Evolutionary conservation across 2,113 vertebrate genomes (phyloP).

Genomic region (Ifrita kowaldi): DNA sequence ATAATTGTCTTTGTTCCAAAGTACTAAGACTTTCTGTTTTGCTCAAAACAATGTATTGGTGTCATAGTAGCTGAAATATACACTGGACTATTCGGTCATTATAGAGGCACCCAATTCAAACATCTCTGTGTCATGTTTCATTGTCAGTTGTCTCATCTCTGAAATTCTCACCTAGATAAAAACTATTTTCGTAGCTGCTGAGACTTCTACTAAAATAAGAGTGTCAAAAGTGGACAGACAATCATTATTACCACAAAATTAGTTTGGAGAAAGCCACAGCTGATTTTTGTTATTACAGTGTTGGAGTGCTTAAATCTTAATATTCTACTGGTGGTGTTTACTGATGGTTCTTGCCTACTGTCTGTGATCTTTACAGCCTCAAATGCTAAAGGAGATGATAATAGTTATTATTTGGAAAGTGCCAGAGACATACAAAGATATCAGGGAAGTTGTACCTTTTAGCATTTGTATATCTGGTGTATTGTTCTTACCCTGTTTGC

Average conservation of each 20-base stretch:
- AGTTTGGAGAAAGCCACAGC: background rate
- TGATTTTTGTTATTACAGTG: background rate
- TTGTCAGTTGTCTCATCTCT: background rate
- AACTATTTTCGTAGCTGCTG: background rate
- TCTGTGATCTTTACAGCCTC: background rate
- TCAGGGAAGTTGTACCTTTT: background rate
- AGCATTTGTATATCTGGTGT: background rate
- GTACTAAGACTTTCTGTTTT: background rate
- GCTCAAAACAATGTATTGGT: background rate
- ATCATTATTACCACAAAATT: background rate
- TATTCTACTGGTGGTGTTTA: background rate
- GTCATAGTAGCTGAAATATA: background rate
- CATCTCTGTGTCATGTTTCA: background rate
- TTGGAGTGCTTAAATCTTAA: background rate
- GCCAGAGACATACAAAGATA: background rate
- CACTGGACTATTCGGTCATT: background rate
- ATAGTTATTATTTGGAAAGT: background rate
- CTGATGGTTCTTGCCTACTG: background rate
- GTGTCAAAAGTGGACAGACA: background rate
- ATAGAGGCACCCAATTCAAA: background rate
- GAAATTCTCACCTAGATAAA: background rate
- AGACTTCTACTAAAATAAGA: background rate
- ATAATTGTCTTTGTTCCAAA: background rate
- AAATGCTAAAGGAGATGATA: background rate
- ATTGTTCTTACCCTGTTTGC: background rate